Base-by-base conservation (phyloP, 2,888 invertebrate species). In the Sussaba pulchella region DNA sequence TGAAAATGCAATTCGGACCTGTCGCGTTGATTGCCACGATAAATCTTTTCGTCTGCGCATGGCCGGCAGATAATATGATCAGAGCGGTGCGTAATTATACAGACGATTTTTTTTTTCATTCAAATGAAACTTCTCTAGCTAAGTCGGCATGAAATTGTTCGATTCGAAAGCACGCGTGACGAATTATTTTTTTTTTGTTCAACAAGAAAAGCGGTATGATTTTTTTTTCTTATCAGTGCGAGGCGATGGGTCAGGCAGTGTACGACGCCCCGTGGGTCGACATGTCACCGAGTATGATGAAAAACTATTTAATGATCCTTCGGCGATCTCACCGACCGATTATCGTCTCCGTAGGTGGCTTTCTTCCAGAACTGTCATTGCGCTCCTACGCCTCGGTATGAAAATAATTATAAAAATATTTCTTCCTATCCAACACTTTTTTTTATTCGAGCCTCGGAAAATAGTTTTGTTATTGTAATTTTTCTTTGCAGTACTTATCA, bases 51-150 rank as follows among this genome's bases (percentile, higher is more conserved):
- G 45, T 83, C 3, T 82, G 71, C 52, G 67, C 81, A 12, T 83
- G 84, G 85, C 84, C 85, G 8, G 78, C 85, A 0, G 85, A 85
- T 24, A 82, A 79, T 76, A 50, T 85, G n/a, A 83, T 82, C 8
- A 59, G 26, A 52, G 78, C 76, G 3, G 39, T 63, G 17, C 17
- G 50, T 63, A 59, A 36, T 24, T 36, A 21, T 3, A 21, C 8
- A 21, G 10, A 50, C 21, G 21, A 1, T 21, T 10, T 50, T 50
- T 50, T 21, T 19, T 26, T n/a, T 12, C 19, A n/a, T 4, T 45
- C 17, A 14, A 10, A 24, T 26, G 59, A 45, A 61, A 3, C 63
- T 47, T 21, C 61, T 0, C 8, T 24, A 24, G 36, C 31, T 39
- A 50, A 52, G 36, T 50, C n/a, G n/a, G n/a, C n/a, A n/a, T n/a